Evolutionary conservation across 2,797 vertebrate genomes (phyloP).

Genomic region (Enteromius radiatus): DNA sequence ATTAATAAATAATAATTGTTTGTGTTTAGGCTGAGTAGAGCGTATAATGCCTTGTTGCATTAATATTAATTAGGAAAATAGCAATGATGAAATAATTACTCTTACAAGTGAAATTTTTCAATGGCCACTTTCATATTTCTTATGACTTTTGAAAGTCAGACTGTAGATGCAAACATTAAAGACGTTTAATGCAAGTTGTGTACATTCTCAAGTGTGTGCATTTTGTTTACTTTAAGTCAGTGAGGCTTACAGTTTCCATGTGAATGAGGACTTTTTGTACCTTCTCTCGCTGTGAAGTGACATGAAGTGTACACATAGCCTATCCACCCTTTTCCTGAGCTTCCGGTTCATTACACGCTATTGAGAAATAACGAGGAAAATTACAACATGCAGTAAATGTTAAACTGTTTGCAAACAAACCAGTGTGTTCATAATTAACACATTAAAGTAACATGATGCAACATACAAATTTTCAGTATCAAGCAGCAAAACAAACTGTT

Average conservation of each 20-base stretch:
- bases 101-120: constrained; percentile 6
- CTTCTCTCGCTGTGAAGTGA: not conserved
- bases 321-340: too few relatives aligned
- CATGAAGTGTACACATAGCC: not conserved
- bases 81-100: not conserved
- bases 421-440: too few relatives aligned
- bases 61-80: constrained; percentile 7
- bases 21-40: not conserved
- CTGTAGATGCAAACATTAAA: not conserved
- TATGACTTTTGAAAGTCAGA: not conserved
- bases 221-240: not conserved
- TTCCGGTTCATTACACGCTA: too few relatives aligned
- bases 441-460: too few relatives aligned
- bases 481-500: too few relatives aligned
- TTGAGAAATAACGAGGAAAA: too few relatives aligned
- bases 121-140: not conserved
- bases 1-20: constrained; percentile 21
- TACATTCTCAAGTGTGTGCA: not conserved
- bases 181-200: not conserved
- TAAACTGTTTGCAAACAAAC: too few relatives aligned
- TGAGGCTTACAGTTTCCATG: not conserved
- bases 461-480: too few relatives aligned
- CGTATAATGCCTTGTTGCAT: not conserved
- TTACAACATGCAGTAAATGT: too few relatives aligned
- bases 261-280: not conserved